Evolutionary conservation across 2,888 invertebrate species (phyloP), one percentile per base, ranked within the genome.

Genomic region (Drosophila heteroneura): DNA sequence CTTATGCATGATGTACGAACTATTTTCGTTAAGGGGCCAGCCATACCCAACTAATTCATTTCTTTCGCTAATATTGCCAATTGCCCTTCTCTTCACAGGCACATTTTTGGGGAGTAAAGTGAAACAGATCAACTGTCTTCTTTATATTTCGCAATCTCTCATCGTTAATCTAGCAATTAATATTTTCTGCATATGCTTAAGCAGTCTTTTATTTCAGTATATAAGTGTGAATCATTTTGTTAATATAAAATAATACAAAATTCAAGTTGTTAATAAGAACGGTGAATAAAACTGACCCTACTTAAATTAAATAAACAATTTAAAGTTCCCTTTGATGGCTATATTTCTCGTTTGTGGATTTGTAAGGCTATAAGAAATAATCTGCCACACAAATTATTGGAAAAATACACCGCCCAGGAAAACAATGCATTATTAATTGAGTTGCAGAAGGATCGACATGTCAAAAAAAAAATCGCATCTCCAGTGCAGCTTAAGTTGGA

Each of bases 171-270:
- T 82, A 14, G 81, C 84, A 35, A 53, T 82, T 14, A 81, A 74
- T 52, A 68, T 82, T 28, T 81, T 82, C 19, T 74, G 82, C 68
- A 65, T 83, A 47, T 83, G 81, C 26, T 16, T 71, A 37, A 54
- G 63, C 39, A 72, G 75, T 32, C 60, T 37, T 49, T 35, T 81
- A 32, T 63, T 61, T 22, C 67, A 67, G 51, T 57, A 44, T 37
- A n/a, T 74, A 3, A 63, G 41, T 30, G 35, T 37, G n/a, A 60
- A 30, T 54, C 59, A 74, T 53, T 19, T 63, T 58, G 74, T 67
- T 28, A 52, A 66, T 3, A 60, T 79, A 3, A 79, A 79, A 71
- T 79, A 44, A 58, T 52, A 30, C 1, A 26, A 16, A 41, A 64
- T 71, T 70, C 41, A 37, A 14, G 10, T 47, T n/a, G 30, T 32